Base-by-base conservation (phyloP, 1,140 invertebrate species). In the Batillaria attramentaria region DNA sequence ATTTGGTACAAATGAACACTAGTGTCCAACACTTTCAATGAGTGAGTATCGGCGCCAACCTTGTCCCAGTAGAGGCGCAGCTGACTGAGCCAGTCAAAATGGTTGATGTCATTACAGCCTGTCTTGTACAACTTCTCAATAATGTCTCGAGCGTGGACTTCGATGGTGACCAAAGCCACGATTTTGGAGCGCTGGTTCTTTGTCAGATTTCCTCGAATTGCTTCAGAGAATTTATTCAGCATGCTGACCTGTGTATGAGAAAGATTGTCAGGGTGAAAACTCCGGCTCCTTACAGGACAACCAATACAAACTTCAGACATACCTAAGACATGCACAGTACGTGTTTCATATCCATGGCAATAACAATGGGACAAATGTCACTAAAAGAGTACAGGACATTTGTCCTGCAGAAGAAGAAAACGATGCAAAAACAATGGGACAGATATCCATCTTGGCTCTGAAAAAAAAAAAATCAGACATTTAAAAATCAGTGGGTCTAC, bases 141-240 rank as follows among this genome's bases (percentile, higher is more conserved):
- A 31, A 96, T 95, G 91, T 97, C 96, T 76, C 95, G 93, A 0
- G 95, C 95, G 90, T 97, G 96, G 83, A 97, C 96, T 90, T 97
- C 95, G 81, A 97, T 95, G 8, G 96, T 96, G 31, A 96, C 94
- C 31, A 97, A 90, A 0, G 95, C 94, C 33, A 92, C 90, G 83
- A 96, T 95, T 90, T 97, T 97, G 20, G 94, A 90, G n/a, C 96
- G 92, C 84, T 96, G 92, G 37, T 96, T 92, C 87, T 94, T 95
- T 0, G 92, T 91, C 43, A 96, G 90, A 73, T 95, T 94, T 79
- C 94, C 93, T 37, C 95, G 92, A 79, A 96, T 95, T 77, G 95
- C 94, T 85, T 95, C 94, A 18, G 95, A 95, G 77, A 96, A 93
- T 65, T 95, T 96, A 69, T 91, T 91, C 41, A 97, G 90, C 69